phyloP scores from a whole-genome alignment of 2,113 vertebrate species.

The Grammomys surdaster region DNA sequence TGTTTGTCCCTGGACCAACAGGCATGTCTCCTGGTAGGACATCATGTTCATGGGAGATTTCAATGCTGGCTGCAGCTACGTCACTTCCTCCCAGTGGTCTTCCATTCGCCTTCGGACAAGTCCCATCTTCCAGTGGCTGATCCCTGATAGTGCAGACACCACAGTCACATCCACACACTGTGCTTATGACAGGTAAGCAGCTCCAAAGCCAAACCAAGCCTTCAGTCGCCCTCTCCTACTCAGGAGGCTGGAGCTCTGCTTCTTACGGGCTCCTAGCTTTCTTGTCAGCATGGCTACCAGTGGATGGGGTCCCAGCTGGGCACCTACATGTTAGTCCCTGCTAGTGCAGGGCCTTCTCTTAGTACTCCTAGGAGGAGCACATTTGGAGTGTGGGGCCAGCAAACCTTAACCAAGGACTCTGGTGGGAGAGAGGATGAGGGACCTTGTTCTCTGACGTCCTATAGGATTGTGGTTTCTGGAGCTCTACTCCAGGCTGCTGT shows the following conservation, averaged over 20 bases:
- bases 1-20: neutral
- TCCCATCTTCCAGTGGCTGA: conserved; percentile 91
- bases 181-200: conserved; percentile 73
- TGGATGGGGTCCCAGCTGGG: neutral
- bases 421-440: neutral
- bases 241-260: neutral
- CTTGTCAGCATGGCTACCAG: neutral
- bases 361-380: neutral
- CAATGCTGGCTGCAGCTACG: conserved; percentile 92
- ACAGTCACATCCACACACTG: conserved; percentile 49
- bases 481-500: conserved; percentile 84
- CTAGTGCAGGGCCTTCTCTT: neutral
- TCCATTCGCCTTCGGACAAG: conserved; percentile 87
- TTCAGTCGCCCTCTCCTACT: too few species aligned
- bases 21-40: conserved; percentile 82
- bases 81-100: conserved; percentile 88
- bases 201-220: neutral
- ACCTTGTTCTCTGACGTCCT: accelerated
- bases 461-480: conserved; percentile 92
- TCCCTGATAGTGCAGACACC: conserved; percentile 91
- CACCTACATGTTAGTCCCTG: neutral
- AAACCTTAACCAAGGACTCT: neutral
- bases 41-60: conserved; percentile 92
- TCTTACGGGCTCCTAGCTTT: neutral
- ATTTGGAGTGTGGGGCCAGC: too few species aligned